Percentiles rank a stretch among this genome's conserved stretches.
Evolutionary conservation across 2,113 vertebrate species (phyloP).

Genomic region (Pangasianodon gigas): DNA sequence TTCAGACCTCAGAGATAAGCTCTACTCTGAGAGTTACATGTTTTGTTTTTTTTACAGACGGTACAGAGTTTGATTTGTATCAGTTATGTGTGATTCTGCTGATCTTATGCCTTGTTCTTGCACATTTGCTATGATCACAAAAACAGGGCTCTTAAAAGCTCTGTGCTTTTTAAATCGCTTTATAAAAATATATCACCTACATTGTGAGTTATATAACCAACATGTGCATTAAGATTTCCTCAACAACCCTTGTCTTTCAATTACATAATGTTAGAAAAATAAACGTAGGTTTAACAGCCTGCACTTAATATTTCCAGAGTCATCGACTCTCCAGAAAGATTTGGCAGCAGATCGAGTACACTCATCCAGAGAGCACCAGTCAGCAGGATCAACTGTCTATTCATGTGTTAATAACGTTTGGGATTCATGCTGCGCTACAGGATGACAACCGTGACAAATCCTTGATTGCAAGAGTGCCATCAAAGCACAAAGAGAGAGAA

Average conservation of each 20-base stretch:
- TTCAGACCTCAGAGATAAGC: neutral
- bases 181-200: neutral
- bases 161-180: neutral
- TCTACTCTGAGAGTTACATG: neutral
- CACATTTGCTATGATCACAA: neutral
- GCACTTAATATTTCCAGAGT: conserved; percentile 40
- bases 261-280: neutral
- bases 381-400: conserved; percentile 51
- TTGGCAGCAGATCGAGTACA: conserved; percentile 54
- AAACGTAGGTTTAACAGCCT: conserved; percentile 43
- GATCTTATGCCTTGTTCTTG: neutral
- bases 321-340: conserved; percentile 7
- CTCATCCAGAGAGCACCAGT: conserved; percentile 43
- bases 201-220: neutral
- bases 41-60: neutral
- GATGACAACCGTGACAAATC: conserved; percentile 31
- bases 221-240: neutral
- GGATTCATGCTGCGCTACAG: conserved; percentile 13
- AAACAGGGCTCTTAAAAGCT: neutral
- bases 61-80: neutral
- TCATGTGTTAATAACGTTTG: conserved; percentile 56
- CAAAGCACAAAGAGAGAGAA: conserved; percentile 28
- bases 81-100: neutral
- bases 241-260: neutral
- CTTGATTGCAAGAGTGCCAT: conserved; percentile 34